Conservation (phyloP, 2,797 vertebrate species). For the Liasis olivaceus region DNA sequence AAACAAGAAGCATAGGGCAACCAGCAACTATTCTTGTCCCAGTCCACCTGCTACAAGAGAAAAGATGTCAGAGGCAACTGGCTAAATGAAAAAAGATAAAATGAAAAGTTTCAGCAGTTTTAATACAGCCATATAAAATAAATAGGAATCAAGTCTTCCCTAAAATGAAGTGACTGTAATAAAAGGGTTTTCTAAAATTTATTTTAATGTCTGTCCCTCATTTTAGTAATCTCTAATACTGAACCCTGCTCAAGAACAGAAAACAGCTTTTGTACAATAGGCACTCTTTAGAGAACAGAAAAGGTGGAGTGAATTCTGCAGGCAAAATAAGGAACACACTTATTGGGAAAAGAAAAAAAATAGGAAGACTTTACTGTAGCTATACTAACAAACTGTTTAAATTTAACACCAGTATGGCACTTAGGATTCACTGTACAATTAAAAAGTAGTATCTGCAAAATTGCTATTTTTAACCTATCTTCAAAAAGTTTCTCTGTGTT, state of each 20-base stretch:
- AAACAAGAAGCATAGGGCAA: not conserved
- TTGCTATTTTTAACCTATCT: not conserved
- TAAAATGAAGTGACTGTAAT: not conserved
- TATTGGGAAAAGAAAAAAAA: not conserved
- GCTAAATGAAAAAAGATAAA: not conserved
- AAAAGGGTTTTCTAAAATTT: not conserved
- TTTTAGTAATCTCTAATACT: not conserved
- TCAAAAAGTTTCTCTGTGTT: not conserved
- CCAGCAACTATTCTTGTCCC: not conserved
- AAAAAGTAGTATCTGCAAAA: not conserved
- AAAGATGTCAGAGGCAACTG: not conserved
- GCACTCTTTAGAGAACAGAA: not conserved
- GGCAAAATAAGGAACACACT: not conserved
- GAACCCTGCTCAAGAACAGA: not conserved
- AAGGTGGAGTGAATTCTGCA: not conserved
- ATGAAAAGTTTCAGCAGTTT: not conserved
- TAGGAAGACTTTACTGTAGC: not conserved
- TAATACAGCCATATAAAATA: not conserved
- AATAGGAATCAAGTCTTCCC: not conserved
- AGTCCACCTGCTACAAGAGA: not conserved
- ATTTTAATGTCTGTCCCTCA: not conserved
- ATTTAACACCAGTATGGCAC: not conserved
- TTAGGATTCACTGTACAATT: not conserved
- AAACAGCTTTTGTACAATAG: not conserved
- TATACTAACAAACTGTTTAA: not conserved